phyloP scores from a whole-genome alignment of 2,113 vertebrate genomes.

The Mobula birostris region DNA sequence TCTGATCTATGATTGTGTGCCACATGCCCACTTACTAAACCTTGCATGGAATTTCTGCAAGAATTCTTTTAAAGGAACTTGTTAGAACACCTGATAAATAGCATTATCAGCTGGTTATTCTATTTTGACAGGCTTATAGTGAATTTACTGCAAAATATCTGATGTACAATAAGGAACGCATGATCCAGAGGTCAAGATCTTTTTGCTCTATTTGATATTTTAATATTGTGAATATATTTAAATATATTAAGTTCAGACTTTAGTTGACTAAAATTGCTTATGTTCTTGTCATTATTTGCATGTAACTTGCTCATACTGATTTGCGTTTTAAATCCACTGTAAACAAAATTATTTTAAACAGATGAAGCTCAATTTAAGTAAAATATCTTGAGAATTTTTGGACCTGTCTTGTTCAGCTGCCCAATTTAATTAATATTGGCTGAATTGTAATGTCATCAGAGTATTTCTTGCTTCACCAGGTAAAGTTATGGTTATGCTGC shows the following conservation, averaged over 20 bases:
- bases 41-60: background rate
- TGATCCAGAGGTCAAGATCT: background rate
- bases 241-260: background rate
- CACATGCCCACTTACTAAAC: background rate
- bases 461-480: background rate
- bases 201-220: background rate
- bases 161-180: background rate
- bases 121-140: background rate
- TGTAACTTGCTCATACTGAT: background rate
- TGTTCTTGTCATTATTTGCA: background rate
- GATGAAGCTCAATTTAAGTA: background rate
- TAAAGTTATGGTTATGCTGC: background rate
- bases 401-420: background rate
- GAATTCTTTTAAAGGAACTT: background rate
- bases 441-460: background rate
- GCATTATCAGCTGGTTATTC: background rate
- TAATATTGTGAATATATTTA: background rate
- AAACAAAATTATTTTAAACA: background rate
- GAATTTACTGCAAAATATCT: background rate
- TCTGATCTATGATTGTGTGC: background rate
- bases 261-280: background rate
- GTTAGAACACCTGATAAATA: background rate
- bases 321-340: background rate
- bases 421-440: background rate
- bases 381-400: background rate